Percentiles rank a stretch among this genome's conserved stretches.
These are phyloP conservation scores for Keiferia lycopersicella DNA, from an alignment of 2,888 invertebrate species.

Conservation along the genomic window DNA sequence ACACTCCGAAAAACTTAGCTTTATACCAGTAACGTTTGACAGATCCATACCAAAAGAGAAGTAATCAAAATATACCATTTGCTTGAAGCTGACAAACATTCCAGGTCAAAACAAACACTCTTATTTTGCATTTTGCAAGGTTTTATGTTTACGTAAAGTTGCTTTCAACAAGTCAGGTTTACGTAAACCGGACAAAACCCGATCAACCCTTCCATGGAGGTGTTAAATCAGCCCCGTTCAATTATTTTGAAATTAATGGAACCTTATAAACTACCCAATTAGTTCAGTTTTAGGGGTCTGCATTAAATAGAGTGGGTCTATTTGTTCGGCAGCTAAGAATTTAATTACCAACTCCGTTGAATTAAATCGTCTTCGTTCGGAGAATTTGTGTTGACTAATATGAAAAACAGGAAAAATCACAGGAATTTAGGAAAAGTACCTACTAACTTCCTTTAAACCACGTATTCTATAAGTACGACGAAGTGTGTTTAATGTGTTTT, in stretches of 20 bases:
- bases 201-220: conserved; percentile 25
- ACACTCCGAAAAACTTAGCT: no score
- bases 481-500: no score
- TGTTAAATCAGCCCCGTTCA: conserved; percentile 31
- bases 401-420: neutral
- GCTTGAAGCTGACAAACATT: no score
- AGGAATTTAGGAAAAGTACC: no score
- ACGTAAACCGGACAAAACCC: neutral
- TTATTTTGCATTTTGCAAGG: no score
- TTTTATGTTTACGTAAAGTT: neutral
- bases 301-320: conserved; percentile 37
- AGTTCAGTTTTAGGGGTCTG: conserved; percentile 35
- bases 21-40: no score
- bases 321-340: conserved; percentile 34
- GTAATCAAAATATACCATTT: no score
- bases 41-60: no score
- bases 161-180: conserved; percentile 4
- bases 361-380: conserved; percentile 23
- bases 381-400: neutral
- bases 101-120: no score
- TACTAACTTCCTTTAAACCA: no score
- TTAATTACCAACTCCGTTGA: conserved; percentile 32
- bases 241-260: conserved; percentile 42
- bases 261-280: conserved; percentile 41
- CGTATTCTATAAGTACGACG: no score